These are phyloP conservation scores for Tenthredo mesomela DNA, from an alignment of 2,888 invertebrate genomes.

Conservation along the genomic window DNA sequence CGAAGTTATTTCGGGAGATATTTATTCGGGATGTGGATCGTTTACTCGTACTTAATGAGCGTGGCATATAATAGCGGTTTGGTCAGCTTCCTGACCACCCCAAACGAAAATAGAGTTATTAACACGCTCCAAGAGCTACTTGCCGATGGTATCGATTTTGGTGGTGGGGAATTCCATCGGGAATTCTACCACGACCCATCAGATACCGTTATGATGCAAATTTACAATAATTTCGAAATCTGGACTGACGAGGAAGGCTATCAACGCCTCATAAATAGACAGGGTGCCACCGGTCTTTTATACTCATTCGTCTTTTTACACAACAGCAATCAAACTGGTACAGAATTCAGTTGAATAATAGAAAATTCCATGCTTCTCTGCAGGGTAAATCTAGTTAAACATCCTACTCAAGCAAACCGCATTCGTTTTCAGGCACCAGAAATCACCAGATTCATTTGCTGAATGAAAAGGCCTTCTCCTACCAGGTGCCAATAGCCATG, in stretches of 20 bases:
- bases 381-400: not conserved
- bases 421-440: not conserved
- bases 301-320: not conserved
- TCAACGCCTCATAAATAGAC: not conserved
- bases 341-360: not conserved
- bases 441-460: slow-evolving; percentile 6
- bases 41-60: slow-evolving; percentile 25
- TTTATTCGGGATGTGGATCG: slow-evolving; percentile 30
- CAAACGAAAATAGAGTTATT: not conserved
- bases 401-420: not conserved
- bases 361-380: not conserved
- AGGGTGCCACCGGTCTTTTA: not conserved
- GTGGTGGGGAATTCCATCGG: slow-evolving; percentile 11
- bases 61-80: slow-evolving; percentile 30
- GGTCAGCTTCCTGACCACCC: slow-evolving; percentile 46
- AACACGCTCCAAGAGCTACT: slow-evolving; percentile 17
- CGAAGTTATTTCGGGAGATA: not conserved
- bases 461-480: slow-evolving; percentile 29
- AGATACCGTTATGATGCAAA: slow-evolving; percentile 5
- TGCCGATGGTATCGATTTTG: slow-evolving; percentile 10
- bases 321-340: not conserved
- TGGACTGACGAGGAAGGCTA: not conserved
- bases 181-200: slow-evolving; percentile 13
- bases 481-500: slow-evolving; percentile 17
- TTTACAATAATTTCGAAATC: slow-evolving; percentile 28